Conservation (phyloP, 2,113 vertebrate genomes). For the Calyptommatus sinebrachiatus region DNA sequence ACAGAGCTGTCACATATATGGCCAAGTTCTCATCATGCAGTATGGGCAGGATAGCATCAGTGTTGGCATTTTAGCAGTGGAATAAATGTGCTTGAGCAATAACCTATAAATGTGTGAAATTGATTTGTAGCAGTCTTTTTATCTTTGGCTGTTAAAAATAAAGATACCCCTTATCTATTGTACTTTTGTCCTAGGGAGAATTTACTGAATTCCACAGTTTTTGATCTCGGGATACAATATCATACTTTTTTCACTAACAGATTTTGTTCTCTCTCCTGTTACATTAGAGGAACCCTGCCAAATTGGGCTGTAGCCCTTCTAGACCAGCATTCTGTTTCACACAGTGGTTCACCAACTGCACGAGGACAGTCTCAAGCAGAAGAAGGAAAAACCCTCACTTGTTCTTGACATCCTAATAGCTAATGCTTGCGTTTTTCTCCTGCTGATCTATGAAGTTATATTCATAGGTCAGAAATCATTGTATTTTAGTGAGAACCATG, state of each 20-base stretch:
- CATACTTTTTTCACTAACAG: neutral
- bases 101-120: slow-evolving; percentile 15
- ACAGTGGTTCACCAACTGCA: too few species aligned
- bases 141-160: neutral
- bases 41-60: slow-evolving; percentile 17
- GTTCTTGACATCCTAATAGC: too few species aligned
- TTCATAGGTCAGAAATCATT: neutral
- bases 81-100: neutral
- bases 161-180: neutral
- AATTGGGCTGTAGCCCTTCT: too few species aligned
- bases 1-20: neutral
- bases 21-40: neutral
- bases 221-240: neutral
- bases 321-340: too few species aligned
- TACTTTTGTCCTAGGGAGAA: neutral
- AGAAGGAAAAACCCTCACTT: too few species aligned
- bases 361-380: too few species aligned
- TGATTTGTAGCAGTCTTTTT: neutral
- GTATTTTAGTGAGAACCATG: neutral
- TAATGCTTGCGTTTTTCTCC: neutral
- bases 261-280: neutral
- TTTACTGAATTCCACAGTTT: neutral
- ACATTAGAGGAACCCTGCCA: too few species aligned
- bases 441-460: too few species aligned
- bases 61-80: neutral